These are phyloP conservation scores for Nothura maculosa DNA, from an alignment of 2,797 vertebrate genomes.

Conservation along the genomic window DNA sequence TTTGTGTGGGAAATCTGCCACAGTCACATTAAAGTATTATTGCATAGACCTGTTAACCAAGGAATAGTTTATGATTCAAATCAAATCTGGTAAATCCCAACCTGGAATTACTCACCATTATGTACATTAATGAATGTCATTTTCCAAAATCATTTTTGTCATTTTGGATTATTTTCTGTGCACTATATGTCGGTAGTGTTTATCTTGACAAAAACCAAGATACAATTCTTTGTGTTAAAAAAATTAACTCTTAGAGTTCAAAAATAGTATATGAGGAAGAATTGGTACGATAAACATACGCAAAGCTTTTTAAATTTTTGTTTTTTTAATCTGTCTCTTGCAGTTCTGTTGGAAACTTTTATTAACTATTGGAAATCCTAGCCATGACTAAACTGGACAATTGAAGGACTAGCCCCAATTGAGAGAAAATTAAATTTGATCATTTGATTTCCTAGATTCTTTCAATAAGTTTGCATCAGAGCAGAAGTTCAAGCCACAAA, in stretches of 20 bases:
- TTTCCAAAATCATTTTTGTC: conserved; percentile 41
- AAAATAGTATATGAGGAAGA: background rate
- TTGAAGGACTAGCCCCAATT: background rate
- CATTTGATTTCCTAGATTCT: background rate
- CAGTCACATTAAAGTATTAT: background rate
- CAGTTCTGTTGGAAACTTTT: background rate
- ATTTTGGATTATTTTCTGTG: conserved; percentile 41
- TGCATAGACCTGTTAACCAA: background rate
- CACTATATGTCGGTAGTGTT: background rate
- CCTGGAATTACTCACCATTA: conserved; percentile 29
- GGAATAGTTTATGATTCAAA: conserved; percentile 14
- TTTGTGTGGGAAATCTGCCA: background rate
- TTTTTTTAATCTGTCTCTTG: background rate
- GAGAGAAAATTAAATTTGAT: background rate
- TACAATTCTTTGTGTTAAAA: background rate
- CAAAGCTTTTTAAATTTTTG: background rate
- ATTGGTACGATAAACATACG: background rate
- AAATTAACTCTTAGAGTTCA: background rate
- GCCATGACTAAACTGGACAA: background rate
- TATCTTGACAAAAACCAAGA: conserved; percentile 35
- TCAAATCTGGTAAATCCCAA: conserved; percentile 16
- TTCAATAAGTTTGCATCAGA: background rate
- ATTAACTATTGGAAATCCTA: background rate
- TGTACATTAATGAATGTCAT: background rate
- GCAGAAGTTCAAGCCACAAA: background rate